Base-by-base conservation (phyloP, 2,888 invertebrate genomes). In the Mechanitis messenoides region DNA sequence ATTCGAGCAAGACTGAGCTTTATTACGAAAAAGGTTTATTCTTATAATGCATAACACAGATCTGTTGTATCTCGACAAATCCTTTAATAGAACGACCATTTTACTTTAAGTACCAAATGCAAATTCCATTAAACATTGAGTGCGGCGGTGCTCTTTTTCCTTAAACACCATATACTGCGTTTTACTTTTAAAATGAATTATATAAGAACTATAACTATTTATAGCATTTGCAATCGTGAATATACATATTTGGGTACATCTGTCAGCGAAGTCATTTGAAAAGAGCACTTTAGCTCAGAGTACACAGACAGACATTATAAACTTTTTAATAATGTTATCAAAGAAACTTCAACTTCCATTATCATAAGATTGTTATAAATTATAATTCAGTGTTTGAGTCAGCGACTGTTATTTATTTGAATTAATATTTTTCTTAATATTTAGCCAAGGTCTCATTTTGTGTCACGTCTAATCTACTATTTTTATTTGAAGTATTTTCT, bases 181-280 rank as follows among this genome's bases (percentile, higher is more conserved):
- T 33, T 20, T 56, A 45, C 47, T 9, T 53, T 53, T 45, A 60
- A 56, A 60, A 53, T 56, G 56, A 50, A 60, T 56, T 60, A 60
- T 33, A 45, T 45, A 11, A 28, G 38, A 31, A 53, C 45, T 33
- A 50, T 45, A 42, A 53, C 20, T 56, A 56, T 60, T 56, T 35
- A 53, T 53, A 56, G 33, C 42, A 50, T 38, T 53, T 42, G 31
- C 9, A 31, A 31, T 50, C 28, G 12, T 47, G 35, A 59, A 59
- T 46, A 45, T 56, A 46, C 20, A 38, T 20, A 20, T 20, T 20
- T 20, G 20, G 45, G 38, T 50, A 42, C n/a, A 55, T 42, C 33
- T 50, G 50, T 28, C 50, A 50, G 50, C 7, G 31, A 50, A 31
- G 50, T 50, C 50, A 31, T 31, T 50, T 50, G 31, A 50, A 50